A percentile compares a stretch with the other conserved stretches of the same genome.
These are phyloP conservation scores for Morus bassanus DNA, from an alignment of 2,797 vertebrate genomes.

Conservation along the genomic window DNA sequence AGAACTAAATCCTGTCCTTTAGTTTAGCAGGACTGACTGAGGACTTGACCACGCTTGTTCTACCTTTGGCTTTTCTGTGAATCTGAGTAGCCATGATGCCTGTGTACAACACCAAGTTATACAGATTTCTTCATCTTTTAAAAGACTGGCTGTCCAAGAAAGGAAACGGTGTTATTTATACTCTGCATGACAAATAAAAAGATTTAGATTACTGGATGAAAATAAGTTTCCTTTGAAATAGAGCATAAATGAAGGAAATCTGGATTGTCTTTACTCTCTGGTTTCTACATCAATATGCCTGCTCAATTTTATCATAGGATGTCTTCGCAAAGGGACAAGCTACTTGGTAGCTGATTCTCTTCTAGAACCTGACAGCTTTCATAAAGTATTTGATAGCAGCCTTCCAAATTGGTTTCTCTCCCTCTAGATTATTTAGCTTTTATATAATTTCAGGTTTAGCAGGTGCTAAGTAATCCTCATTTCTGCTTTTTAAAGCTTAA, in stretches of 20 bases:
- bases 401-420: background rate
- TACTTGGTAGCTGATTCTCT: background rate
- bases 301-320: background rate
- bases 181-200: background rate
- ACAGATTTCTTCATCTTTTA: background rate
- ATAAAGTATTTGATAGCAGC: background rate
- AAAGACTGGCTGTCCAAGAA: background rate
- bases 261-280: background rate
- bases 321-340: background rate
- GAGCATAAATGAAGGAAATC: background rate
- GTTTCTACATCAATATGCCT: background rate
- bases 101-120: accelerated
- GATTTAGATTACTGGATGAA: background rate
- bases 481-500: background rate
- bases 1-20: background rate
- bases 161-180: accelerated
- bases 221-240: background rate
- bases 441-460: background rate
- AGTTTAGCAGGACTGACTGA: background rate
- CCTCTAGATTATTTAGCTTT: background rate
- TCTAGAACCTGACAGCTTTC: background rate
- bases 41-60: accelerated
- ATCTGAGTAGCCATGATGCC: background rate
- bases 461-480: background rate
- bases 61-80: background rate